Evolutionary conservation across 2,888 invertebrate genomes (phyloP), one percentile per base, ranked within the genome.

Genomic region (Pristionchus entomophagus): DNA sequence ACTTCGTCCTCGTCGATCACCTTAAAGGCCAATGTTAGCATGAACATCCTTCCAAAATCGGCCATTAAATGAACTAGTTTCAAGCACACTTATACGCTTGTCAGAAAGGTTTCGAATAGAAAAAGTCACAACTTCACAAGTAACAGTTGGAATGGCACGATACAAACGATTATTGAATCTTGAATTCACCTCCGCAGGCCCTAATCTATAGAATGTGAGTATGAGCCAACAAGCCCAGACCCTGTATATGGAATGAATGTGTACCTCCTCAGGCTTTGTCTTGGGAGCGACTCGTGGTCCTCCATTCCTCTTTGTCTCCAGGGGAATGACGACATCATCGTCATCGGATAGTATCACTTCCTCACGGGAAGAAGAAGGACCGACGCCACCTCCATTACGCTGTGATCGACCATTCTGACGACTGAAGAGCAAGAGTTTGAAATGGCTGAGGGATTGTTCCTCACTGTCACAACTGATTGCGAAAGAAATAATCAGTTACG

Each of bases 1-100:
- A 91, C 90, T 35, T 86, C 86, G 38, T 91, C 89, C 14, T 89
- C 87, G n/a, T 85, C 86, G 26, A 65, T 84, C 12, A 38, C 32
- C 78, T 51, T 26, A 51, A 14, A 51, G 12, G 1, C 17, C 0
- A 19, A 29, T 51, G 4, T 32, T 32, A 32, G 19, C 14, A 65
- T 17, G 14, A 65, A 65, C 19, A n/a, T n/a, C n/a, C n/a, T n/a
- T n/a, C n/a, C n/a, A n/a, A n/a, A n/a, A n/a, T n/a, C n/a, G n/a
- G n/a, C n/a, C n/a, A n/a, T 41, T 10, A n/a, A 73, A 41, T 41
- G 12, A 77, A 77, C 12, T 29, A 5, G 73, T 5, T 41, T 6
- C 1, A 41, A 38, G 14, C 77, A 38, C 77, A 77, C n/a, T n/a
- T n/a, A n/a, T n/a, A n/a, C n/a, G n/a, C n/a, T n/a, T n/a, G n/a